Conservation (phyloP, 2,113 vertebrate species). For the Hippocampus mohnikei region DNA sequence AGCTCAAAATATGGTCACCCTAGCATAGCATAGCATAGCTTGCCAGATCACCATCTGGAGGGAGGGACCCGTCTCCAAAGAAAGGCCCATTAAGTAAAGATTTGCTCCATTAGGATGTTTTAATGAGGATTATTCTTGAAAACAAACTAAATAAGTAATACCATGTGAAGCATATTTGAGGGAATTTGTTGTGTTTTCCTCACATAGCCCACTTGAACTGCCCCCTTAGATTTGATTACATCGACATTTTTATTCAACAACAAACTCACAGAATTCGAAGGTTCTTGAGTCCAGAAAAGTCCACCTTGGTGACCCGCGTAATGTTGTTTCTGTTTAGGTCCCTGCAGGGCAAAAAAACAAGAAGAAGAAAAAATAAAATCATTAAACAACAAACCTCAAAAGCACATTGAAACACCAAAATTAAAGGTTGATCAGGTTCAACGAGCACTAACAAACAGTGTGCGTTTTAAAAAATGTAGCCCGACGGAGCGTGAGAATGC, state of each 20-base stretch:
- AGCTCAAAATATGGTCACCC: too few relatives aligned
- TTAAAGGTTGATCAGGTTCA: background rate
- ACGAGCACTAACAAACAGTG: background rate
- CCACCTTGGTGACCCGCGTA: slow-evolving; percentile 90
- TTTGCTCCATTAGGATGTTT: slow-evolving; percentile 50
- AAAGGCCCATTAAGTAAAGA: slow-evolving; percentile 50
- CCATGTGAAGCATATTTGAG: background rate
- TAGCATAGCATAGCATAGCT: too few relatives aligned
- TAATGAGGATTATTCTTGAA: slow-evolving; percentile 40
- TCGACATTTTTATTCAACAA: background rate
- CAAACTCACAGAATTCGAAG: slow-evolving; percentile 92
- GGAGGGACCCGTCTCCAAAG: background rate
- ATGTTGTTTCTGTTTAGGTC: slow-evolving; percentile 97
- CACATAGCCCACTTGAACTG: background rate
- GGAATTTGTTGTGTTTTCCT: background rate
- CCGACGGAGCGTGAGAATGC: slow-evolving; percentile 40
- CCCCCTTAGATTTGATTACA: background rate
- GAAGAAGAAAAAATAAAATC: slow-evolving; percentile 1
- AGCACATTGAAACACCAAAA: background rate
- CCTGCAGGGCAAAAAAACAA: slow-evolving; percentile 63
- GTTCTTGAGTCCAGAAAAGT: slow-evolving; percentile 92
- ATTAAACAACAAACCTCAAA: slow-evolving; percentile 3
- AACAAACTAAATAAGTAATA: slow-evolving; percentile 9
- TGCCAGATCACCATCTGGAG: too few relatives aligned
- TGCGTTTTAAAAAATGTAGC: slow-evolving; percentile 15